These are phyloP conservation scores for Heloderma charlesbogerti DNA, from an alignment of 2,113 vertebrate species.

Conservation along the genomic window DNA sequence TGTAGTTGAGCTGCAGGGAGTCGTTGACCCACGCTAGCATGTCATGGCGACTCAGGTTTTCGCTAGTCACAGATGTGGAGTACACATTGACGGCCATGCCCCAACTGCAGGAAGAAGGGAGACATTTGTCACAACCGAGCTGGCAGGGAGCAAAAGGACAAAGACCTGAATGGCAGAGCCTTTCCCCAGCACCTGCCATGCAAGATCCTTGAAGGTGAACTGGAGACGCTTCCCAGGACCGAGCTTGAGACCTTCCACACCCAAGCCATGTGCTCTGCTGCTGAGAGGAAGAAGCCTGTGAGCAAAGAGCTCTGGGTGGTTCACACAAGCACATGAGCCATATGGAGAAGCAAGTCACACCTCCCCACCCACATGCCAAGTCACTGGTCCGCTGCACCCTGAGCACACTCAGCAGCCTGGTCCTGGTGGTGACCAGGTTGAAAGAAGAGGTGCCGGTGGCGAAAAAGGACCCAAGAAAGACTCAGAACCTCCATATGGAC, in stretches of 20 bases:
- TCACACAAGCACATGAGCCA: background rate
- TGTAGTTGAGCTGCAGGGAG: constrained; percentile 93
- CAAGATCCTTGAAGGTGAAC: background rate
- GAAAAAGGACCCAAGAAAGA: background rate
- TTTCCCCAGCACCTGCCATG: background rate
- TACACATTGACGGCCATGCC: constrained; percentile 98
- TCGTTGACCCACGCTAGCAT: constrained; percentile 98
- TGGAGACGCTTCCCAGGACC: too few species aligned
- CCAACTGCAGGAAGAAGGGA: constrained; percentile 73
- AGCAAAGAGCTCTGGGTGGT: background rate
- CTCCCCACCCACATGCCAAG: background rate
- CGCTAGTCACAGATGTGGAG: constrained; percentile 94
- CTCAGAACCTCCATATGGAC: background rate
- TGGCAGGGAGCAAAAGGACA: background rate
- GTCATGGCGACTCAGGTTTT: constrained; percentile 97
- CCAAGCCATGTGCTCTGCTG: background rate
- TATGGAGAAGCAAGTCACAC: background rate
- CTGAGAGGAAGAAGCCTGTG: background rate
- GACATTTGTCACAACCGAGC: background rate
- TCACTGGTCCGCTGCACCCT: background rate
- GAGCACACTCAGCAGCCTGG: background rate
- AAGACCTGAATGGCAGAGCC: background rate
- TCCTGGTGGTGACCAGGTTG: background rate
- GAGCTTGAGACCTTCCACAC: background rate
- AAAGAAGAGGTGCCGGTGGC: background rate